Percentiles rank a stretch among this genome's conserved stretches.
These are phyloP conservation scores for Cyphomyrus plagiostoma DNA, from an alignment of 2,113 vertebrate genomes.

Conservation along the genomic window DNA sequence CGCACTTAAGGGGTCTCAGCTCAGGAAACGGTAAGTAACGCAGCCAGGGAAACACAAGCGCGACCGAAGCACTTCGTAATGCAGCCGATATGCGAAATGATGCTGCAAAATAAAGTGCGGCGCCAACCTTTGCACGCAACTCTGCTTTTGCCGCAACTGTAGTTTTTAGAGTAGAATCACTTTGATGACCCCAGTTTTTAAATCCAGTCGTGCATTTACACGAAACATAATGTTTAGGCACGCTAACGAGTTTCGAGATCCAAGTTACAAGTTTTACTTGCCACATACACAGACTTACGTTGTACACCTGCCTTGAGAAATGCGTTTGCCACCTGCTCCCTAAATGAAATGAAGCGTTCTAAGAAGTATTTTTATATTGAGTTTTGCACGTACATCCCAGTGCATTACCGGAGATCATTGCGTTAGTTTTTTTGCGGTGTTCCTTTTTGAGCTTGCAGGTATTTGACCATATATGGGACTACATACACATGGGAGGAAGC, in stretches of 20 bases:
- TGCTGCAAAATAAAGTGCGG: not conserved
- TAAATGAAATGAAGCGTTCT: not conserved
- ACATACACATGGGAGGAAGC: not conserved
- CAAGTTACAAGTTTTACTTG: not conserved
- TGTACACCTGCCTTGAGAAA: not conserved
- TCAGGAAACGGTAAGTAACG: not conserved
- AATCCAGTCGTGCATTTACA: not conserved
- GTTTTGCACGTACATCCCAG: not conserved
- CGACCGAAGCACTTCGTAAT: not conserved
- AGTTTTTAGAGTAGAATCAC: not conserved
- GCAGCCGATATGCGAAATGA: not conserved
- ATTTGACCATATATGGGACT: constrained; percentile 2
- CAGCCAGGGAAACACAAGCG: not conserved
- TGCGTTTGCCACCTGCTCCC: not conserved
- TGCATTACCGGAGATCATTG: not conserved
- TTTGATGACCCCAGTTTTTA: not conserved
- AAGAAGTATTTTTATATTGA: not conserved
- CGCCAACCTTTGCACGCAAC: not conserved
- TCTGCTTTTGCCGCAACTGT: not conserved
- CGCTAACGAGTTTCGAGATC: not conserved
- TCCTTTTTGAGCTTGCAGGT: not conserved
- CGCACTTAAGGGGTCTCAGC: not conserved
- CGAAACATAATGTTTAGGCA: not conserved
- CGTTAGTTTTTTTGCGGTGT: not conserved
- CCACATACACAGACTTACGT: not conserved